A percentile compares a stretch with the other conserved stretches of the same genome.
Conservation (phyloP, 2,113 vertebrate species). For the Laterallus jamaicensis region DNA sequence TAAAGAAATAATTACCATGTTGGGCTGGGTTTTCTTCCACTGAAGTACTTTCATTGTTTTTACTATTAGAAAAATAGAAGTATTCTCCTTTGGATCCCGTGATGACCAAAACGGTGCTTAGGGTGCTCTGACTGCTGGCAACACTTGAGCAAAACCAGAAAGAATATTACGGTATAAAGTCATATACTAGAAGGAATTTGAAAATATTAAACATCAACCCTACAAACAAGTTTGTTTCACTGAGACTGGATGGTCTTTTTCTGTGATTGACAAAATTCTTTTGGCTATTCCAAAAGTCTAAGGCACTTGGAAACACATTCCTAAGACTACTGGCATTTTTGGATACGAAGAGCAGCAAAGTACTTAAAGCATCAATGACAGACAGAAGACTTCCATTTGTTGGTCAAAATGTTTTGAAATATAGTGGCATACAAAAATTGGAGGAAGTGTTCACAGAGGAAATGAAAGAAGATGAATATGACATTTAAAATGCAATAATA, state of each 20-base stretch:
- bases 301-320: background rate
- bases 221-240: background rate
- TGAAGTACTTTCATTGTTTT: background rate
- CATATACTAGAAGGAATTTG: background rate
- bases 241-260: background rate
- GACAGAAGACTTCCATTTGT: background rate
- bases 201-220: background rate
- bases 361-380: background rate
- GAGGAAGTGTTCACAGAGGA: slow-evolving; percentile 5
- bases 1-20: background rate
- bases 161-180: background rate
- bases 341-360: background rate
- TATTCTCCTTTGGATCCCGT: background rate
- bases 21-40: background rate
- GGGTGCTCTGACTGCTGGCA: background rate
- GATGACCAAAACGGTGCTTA: too few species aligned
- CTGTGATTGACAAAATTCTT: background rate
- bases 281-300: background rate
- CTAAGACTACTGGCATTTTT: background rate
- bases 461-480: slow-evolving; percentile 11
- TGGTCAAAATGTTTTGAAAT: slow-evolving; percentile 1
- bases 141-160: background rate
- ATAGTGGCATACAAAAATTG: background rate
- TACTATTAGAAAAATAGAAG: background rate
- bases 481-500: background rate